Conservation (phyloP, 2,888 invertebrate species). For the Stramonita haemastoma region DNA sequence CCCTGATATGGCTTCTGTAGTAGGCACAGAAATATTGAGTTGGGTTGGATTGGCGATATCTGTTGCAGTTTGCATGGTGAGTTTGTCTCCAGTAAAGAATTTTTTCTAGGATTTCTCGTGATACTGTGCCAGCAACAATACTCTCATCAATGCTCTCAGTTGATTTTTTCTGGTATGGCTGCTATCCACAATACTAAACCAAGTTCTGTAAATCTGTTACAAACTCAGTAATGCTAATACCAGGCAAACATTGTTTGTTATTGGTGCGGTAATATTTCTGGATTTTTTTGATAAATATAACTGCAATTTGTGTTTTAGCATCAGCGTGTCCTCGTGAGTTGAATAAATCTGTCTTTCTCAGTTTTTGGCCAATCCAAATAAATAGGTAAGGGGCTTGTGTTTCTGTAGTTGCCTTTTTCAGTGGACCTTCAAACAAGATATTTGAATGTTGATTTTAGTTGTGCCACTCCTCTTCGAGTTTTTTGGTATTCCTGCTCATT, state of each 20-base stretch:
- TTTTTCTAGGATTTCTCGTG: background rate
- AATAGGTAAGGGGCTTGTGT: background rate
- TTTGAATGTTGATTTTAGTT: background rate
- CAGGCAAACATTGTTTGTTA: background rate
- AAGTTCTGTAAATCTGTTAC: background rate
- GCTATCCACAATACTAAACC: background rate
- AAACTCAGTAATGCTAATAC: background rate
- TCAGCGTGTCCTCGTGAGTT: constrained; percentile 1
- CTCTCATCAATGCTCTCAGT: background rate
- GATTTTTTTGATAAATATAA: background rate
- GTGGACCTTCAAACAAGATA: constrained; percentile 12
- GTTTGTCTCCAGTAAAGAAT: background rate
- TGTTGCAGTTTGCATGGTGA: constrained; percentile 13
- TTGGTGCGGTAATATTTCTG: background rate
- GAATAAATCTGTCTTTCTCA: background rate
- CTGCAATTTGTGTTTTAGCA: background rate
- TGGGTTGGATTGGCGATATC: background rate
- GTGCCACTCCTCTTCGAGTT: constrained; percentile 11
- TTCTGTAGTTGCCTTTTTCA: background rate
- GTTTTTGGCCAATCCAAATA: background rate
- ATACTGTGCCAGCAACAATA: background rate
- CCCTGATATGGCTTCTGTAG: no score
- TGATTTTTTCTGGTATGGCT: background rate
- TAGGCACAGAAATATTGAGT: no score
- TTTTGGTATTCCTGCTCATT: no score